Evolutionary conservation across 2,113 vertebrate genomes (phyloP).

Genomic region (Vidua chalybeata): DNA sequence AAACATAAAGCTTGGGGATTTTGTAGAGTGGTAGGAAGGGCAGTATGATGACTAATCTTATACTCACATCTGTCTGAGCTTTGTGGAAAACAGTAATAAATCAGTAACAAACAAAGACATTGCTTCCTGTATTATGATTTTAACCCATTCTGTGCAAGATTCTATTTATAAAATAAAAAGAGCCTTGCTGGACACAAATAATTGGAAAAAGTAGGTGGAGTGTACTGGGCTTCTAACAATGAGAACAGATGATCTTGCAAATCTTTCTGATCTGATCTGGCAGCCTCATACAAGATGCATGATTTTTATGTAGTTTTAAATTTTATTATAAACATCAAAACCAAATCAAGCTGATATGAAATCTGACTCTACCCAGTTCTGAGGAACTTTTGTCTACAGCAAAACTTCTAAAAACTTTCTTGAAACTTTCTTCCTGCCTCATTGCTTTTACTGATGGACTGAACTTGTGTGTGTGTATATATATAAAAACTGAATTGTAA

Average conservation of each 20-base stretch:
- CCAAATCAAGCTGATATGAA: not conserved
- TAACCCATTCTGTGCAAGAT: not conserved
- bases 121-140: not conserved
- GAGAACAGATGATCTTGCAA: not conserved
- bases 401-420: not conserved
- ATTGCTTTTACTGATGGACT: not conserved
- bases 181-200: not conserved
- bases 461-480: not conserved
- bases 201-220: not conserved
- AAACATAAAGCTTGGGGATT: not conserved
- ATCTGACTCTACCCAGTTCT: not conserved
- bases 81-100: not conserved
- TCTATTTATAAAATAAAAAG: not conserved
- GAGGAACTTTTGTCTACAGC: not conserved
- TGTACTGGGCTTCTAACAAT: not conserved
- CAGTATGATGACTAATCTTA: not conserved
- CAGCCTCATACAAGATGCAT: not conserved
- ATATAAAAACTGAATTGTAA: not conserved
- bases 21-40: not conserved
- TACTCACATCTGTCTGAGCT: not conserved
- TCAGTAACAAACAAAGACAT: not conserved
- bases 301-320: not conserved
- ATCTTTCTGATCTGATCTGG: not conserved
- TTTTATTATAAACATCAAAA: not conserved
- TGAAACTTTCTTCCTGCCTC: not conserved